phyloP scores from a whole-genome alignment of 2,113 vertebrate genomes.

The Damaliscus lunatus region DNA sequence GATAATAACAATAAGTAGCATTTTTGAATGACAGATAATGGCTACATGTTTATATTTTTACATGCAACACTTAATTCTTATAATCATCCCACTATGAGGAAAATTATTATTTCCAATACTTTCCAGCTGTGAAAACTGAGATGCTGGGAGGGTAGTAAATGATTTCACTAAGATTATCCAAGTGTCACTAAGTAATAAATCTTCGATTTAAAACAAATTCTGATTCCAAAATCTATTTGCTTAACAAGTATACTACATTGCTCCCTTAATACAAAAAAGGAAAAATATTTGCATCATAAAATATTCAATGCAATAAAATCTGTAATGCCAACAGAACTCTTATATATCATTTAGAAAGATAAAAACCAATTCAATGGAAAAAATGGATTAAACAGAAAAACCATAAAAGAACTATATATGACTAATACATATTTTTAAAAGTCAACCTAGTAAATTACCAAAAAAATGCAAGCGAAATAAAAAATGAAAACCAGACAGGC shows the following conservation, averaged over 20 bases:
- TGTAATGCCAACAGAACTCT: background rate
- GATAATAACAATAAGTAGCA: background rate
- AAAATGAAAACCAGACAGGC: constrained; percentile 2
- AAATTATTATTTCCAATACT: background rate
- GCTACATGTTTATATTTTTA: background rate
- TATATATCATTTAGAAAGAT: background rate
- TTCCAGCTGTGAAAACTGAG: background rate
- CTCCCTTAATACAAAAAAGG: background rate
- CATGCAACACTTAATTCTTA: background rate
- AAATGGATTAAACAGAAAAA: constrained; percentile 9
- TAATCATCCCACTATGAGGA: background rate
- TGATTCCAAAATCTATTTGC: background rate
- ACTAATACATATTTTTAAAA: background rate
- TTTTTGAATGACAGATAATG: background rate
- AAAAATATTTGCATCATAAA: background rate
- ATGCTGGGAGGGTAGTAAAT: background rate
- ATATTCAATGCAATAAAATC: background rate
- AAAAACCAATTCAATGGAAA: background rate
- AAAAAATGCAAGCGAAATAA: constrained; percentile 16
- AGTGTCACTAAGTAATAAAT: background rate
- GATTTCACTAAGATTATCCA: background rate
- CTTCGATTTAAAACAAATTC: background rate
- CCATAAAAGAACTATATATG: background rate
- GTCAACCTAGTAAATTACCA: background rate
- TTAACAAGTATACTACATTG: background rate